phyloP scores from a whole-genome alignment of 2,113 vertebrate species.

The Misgurnus mizolepis region DNA sequence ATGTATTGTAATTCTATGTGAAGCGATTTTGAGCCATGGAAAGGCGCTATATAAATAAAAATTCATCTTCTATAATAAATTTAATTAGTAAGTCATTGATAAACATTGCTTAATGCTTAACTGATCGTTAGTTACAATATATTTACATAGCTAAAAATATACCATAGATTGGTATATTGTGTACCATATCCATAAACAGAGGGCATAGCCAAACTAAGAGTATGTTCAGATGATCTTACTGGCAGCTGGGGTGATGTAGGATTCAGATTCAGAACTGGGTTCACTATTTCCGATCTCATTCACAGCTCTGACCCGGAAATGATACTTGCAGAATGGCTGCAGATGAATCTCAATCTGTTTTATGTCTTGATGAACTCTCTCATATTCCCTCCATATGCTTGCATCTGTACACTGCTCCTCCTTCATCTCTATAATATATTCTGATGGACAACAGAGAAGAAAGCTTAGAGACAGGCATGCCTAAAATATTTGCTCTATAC shows the following conservation, averaged over 20 bases:
- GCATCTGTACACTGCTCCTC: conserved; percentile 69
- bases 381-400: conserved; percentile 65
- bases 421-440: conserved; percentile 66
- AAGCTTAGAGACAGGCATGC: neutral
- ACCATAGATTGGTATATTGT: no score
- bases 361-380: conserved; percentile 66
- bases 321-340: conserved; percentile 76
- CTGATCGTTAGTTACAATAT: no score
- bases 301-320: conserved; percentile 78
- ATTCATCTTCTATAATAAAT: no score
- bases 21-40: no score
- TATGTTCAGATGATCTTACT: conserved; percentile 56
- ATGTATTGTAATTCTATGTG: no score
- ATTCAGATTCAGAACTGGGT: conserved; percentile 64
- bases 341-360: conserved; percentile 72
- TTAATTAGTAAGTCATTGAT: no score
- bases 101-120: no score
- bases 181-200: no score
- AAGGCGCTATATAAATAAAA: no score
- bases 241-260: conserved; percentile 68
- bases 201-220: no score
- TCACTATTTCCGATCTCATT: conserved; percentile 75
- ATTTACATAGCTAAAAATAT: no score
- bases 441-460: conserved; percentile 6
- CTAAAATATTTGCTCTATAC: neutral